Evolutionary conservation across 2,113 vertebrate genomes (phyloP), one percentile per base, ranked within the genome.

Genomic region (Acrocephalus arundinaceus): DNA sequence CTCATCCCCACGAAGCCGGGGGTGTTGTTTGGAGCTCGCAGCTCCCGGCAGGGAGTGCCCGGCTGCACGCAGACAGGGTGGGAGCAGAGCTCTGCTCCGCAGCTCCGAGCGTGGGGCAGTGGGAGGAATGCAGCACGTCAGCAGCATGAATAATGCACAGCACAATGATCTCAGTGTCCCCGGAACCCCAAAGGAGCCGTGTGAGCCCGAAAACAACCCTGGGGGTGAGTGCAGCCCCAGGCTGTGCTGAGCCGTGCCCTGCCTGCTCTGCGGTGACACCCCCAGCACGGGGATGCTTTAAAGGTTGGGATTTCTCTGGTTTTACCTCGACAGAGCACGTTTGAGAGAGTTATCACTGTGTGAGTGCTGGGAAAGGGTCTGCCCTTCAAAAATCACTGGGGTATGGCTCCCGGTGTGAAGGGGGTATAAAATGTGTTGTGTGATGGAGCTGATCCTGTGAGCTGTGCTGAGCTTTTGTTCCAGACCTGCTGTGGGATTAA

Each of bases 401-500:
- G 9, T 23, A 2, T 5, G 13, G n/a, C 41, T 79, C 25, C 27
- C 3, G 5, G 68, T 2, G n/a, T 17, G 10, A 1, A 41, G 49
- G 66, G 37, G 18, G 45, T 16, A 23, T 17, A 10, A 18, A 54
- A 23, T 3, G 15, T 39, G 41, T 2, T 22, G 24, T 35, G 2
- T 35, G n/a, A 6, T 20, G 65, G 1, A 12, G 59, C 74, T 33
- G 20, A 31, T 62, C 48, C 61, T 58, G n/a, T 6, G 79, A 48
- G 18, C 79, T 9, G 0, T 8, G 30, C 24, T 4, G 1, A 71
- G 51, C n/a, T 41, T 10, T 24, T 51, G n/a, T 19, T 52, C 43
- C 62, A 62, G 57, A 18, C 16, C 62, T 54, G 48, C 1, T 41
- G 31, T 28, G 35, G 49, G 72, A 43, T 25, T 7, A 10, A n/a